A percentile compares a stretch with the other conserved stretches of the same genome.
These are phyloP conservation scores for Axinella damicornis DNA, from an alignment of 37 sponge, comb jelly and placozoan genomes.

Conservation along the genomic window DNA sequence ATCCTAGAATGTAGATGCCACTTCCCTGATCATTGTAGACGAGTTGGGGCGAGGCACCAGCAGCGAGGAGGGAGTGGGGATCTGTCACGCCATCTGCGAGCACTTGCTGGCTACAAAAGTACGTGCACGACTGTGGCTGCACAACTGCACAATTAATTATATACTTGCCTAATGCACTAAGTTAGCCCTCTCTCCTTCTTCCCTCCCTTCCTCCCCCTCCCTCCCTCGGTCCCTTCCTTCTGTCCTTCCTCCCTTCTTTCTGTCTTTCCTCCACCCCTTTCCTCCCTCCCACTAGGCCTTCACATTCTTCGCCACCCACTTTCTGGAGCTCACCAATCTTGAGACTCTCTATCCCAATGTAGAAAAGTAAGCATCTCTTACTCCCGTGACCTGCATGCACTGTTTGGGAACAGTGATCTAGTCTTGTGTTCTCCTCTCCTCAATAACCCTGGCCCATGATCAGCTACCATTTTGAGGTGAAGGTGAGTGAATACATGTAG, in stretches of 20 bases:
- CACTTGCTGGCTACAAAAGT: slow-evolving; percentile 73
- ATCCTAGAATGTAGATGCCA: slow-evolving; percentile 62
- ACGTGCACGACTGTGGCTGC: not conserved
- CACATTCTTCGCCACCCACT: slow-evolving; percentile 93
- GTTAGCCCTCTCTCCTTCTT: not conserved
- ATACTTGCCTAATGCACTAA: not conserved
- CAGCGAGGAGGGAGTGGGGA: slow-evolving; percentile 95
- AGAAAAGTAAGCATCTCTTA: slow-evolving; percentile 74
- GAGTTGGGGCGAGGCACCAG: slow-evolving; percentile 97
- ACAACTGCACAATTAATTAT: not conserved
- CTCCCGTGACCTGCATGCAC: not conserved
- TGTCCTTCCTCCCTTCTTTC: not conserved
- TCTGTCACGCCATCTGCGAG: slow-evolving; percentile 96
- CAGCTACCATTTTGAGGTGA: slow-evolving; percentile 91
- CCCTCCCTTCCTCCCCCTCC: no score
- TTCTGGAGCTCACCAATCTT: slow-evolving; percentile 84
- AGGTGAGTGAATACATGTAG: slow-evolving; percentile 46
- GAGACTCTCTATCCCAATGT: slow-evolving; percentile 92
- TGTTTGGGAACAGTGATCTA: not conserved
- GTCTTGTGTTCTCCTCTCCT: not conserved
- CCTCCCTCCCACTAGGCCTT: slow-evolving; percentile 38
- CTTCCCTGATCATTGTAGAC: slow-evolving; percentile 91
- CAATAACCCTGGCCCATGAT: not conserved
- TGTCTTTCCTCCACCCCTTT: not conserved
- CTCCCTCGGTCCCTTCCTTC: no score